Base-by-base conservation (phyloP, 1,140 invertebrate species). In the Luehdorfia chinensis region DNA sequence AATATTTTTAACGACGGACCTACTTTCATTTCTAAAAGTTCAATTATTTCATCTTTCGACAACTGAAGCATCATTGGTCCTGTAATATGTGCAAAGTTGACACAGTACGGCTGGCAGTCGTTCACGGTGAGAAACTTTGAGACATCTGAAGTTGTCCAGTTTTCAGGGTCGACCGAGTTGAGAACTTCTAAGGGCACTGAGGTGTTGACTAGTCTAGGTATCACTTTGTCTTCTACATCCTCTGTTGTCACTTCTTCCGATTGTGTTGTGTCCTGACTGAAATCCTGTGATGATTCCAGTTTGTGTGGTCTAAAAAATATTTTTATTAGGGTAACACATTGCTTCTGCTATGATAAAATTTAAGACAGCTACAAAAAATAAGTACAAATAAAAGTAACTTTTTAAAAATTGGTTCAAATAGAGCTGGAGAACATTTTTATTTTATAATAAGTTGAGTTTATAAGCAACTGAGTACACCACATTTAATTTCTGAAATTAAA, bases 1-100 rank as follows among this genome's bases (percentile, higher is more conserved):
- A 91, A 94, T 73, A 98, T 97, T 89, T 98, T 98, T 14, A 98
- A 74, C 2, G 96, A 96, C 4, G 96, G 96, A 2, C 97, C 97
- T 45, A 98, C 95, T 90, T 97, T 98, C 89, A 95, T 96, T 55
- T 95, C 93, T 7, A 96, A 93, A 18, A 97, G 88, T 68, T 94
- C 93, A 56, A 97, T 93, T 43, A 97, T 95, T 84, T 97, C 92
- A 71, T 97, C 95, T 87, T 97, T 96, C 21, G 92, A 94, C 32
- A 98, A 81, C 39, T 90, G 90, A 25, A 97, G 80, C 59, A 98
- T 87, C 66, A 90, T 90, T 44, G 92, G 91, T 0, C 96, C 96
- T 69, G 94, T 93, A 51, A 98, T 92, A 75, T 94, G 92, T 56
- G 88, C 92, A 76, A 98, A 97, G 50, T 92, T 93, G 67, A 95